Evolutionary conservation across 2,888 invertebrate genomes (phyloP), one percentile per base, ranked within the genome.

Genomic region (Eristalis tenax): DNA sequence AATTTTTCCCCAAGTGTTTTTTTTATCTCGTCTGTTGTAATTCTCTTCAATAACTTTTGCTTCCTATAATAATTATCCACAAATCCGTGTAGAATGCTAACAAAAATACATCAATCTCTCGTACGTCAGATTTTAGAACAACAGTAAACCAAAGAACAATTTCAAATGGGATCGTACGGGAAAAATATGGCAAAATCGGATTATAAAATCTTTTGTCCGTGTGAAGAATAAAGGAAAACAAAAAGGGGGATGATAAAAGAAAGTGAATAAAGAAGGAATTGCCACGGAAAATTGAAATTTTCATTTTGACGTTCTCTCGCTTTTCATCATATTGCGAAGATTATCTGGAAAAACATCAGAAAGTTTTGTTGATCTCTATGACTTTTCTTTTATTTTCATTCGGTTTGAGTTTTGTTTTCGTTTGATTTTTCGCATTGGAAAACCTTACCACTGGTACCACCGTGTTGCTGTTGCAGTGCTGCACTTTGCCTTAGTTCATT

Each of bases 1-100:
- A 86, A 78, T 86, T 86, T 85, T 77, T 73, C 32, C 74, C 57
- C 70, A 81, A 85, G 86, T 86, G 78, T 75, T 78, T 74, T 86
- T 65, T 50, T 50, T 50, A 50, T 18, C 50, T 86, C 71, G 86
- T 82, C 78, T 86, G 78, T 82, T 82, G 78, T 77, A 75, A 75
- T 71, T 82, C 61, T 66, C 78, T 74, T 86, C 38, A n/a, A 61
- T n/a, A 82, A 70, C 32, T 78, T 64, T 73, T 40, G 69, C 75
- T 77, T 86, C 77, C 59, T 65, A 18, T 56, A 61, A 59, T 32
- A 80, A 35, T 26, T 40, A n/a, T 71, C 38, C 15, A 32, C 50
- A 56, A 66, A 38, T 61, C 64, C 13, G 64, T 50, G 1, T 15
- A 74, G 66, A 78, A 65, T 56, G 13, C 61, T 59, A 5, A 2